phyloP scores from a whole-genome alignment of 2,113 vertebrate species.

The Rhinopomastus cyanomelas region DNA sequence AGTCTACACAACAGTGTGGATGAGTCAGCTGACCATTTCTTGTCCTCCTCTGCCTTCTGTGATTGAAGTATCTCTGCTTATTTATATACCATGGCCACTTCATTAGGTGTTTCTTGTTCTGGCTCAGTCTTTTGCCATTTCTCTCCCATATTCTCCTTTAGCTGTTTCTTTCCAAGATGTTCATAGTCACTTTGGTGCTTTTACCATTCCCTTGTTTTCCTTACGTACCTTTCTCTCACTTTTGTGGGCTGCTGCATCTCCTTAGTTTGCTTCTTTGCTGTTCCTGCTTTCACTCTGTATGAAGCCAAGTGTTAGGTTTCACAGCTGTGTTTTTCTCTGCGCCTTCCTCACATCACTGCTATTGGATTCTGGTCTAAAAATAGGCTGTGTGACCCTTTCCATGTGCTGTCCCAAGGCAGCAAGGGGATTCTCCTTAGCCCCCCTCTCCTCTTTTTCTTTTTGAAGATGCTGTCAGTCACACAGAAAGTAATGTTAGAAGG shows the following conservation, averaged over 20 bases:
- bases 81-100: neutral
- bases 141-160: neutral
- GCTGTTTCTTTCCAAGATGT: neutral
- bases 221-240: neutral
- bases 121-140: neutral
- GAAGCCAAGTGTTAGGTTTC: slow-evolving; percentile 69
- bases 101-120: neutral
- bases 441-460: neutral
- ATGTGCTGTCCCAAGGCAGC: slow-evolving; percentile 18
- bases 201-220: neutral
- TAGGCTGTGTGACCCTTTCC: slow-evolving; percentile 58
- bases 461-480: slow-evolving; percentile 1
- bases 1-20: neutral
- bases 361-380: slow-evolving; percentile 78
- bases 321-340: slow-evolving; percentile 58
- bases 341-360: slow-evolving; percentile 60
- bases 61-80: neutral
- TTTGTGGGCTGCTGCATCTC: neutral
- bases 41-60: neutral
- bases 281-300: neutral
- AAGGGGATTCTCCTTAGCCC: neutral
- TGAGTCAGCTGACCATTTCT: neutral
- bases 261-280: slow-evolving; percentile 27
- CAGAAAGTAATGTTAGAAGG: neutral
- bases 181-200: neutral